phyloP scores from a whole-genome alignment of 30 jellyfish, hydroid and myxozoan species.

The Calvadosia cruxmelitensis region DNA sequence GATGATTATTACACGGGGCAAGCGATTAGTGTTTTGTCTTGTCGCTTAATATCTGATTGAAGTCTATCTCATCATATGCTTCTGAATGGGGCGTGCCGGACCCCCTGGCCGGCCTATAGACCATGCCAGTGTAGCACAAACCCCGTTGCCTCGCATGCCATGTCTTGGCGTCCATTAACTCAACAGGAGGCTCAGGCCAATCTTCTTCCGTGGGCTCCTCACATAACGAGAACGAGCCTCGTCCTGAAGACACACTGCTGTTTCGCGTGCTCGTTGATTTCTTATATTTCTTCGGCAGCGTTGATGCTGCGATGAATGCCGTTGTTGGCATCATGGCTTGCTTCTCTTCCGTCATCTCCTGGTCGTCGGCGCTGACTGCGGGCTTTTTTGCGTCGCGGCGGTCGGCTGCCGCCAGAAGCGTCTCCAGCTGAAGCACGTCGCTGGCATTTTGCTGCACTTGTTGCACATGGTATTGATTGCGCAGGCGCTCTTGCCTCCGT shows the following conservation, averaged over 20 bases:
- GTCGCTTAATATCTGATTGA: constrained; percentile 27
- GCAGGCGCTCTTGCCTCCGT: constrained; percentile 25
- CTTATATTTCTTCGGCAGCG: constrained; percentile 13
- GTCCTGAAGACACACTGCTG: constrained; percentile 38
- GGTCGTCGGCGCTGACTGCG: too few relatives aligned
- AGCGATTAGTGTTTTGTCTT: too few relatives aligned
- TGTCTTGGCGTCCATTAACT: constrained; percentile 17
- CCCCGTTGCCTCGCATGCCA: background rate
- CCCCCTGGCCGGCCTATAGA: too few relatives aligned
- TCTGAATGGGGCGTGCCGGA: too few relatives aligned
- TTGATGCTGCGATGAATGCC: too few relatives aligned
- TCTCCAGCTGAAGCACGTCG: too few relatives aligned
- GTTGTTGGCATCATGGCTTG: too few relatives aligned
- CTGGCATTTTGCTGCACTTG: constrained; percentile 20
- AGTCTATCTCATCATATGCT: constrained; percentile 9
- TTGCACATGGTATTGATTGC: constrained; percentile 28
- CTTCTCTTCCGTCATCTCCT: too few relatives aligned
- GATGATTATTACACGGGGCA: too few relatives aligned
- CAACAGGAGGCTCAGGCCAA: constrained; percentile 64
- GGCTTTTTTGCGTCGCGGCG: too few relatives aligned
- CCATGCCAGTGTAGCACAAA: background rate
- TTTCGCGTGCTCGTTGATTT: constrained; percentile 26
- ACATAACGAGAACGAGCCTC: constrained; percentile 42
- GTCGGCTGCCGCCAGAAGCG: too few relatives aligned
- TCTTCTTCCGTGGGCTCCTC: constrained; percentile 28